phyloP scores from a whole-genome alignment of 2,797 vertebrate genomes.

The Platyrinchus mystaceus region DNA sequence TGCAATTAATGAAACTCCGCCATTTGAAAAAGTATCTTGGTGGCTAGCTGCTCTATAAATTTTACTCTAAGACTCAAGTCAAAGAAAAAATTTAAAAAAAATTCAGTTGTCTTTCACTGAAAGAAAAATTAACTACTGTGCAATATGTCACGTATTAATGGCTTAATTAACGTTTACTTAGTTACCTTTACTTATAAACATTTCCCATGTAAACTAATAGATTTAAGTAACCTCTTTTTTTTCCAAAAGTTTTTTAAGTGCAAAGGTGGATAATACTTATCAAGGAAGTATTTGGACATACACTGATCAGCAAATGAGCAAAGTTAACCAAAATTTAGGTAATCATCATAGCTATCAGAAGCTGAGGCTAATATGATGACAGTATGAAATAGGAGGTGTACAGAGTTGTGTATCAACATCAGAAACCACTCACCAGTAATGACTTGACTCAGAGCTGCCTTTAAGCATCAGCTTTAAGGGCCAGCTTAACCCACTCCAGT shows the following conservation, averaged over 20 bases:
- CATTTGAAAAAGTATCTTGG: neutral
- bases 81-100: neutral
- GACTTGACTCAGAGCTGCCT: neutral
- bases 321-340: neutral
- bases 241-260: neutral
- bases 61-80: neutral
- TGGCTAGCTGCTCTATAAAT: neutral
- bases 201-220: neutral
- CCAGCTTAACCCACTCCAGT: neutral
- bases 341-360: neutral
- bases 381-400: neutral
- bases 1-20: neutral
- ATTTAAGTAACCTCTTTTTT: neutral
- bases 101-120: neutral
- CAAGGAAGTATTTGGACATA: neutral
- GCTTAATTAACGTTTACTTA: slow-evolving; percentile 18
- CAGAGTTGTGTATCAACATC: neutral
- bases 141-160: neutral
- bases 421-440: neutral
- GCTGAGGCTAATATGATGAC: neutral
- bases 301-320: neutral
- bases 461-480: neutral
- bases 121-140: neutral
- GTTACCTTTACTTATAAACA: neutral
- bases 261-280: neutral